Base-by-base conservation (phyloP, 2,888 invertebrate genomes). In the Meloe dianella region DNA sequence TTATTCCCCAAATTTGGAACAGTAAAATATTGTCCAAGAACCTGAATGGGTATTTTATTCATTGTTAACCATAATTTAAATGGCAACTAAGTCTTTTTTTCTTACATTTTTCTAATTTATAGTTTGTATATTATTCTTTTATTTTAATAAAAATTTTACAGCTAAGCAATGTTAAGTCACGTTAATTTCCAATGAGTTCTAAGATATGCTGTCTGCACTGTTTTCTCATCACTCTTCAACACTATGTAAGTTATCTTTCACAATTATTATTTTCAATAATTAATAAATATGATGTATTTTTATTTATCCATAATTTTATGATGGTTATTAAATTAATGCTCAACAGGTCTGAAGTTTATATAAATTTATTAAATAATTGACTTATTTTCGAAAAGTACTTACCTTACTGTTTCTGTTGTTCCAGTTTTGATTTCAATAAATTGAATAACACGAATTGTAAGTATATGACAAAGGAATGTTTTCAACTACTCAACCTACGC, bases 281-380 rank as follows among this genome's bases (percentile, higher is more conserved):
- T 60, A 47, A 56, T 57, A 1, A 61, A 60, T 14, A 70, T 71
- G 72, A 73, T 74, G 72, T 27, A 72, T 24, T 65, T 63, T 63
- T 65, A 67, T 61, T 69, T 70, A 64, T 56, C 71, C 65, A 64
- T 57, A 72, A 22, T 60, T 62, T 69, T 64, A 51, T 74, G 74
- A 68, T 64, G 68, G 72, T 61, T 65, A 69, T 73, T 69, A 66
- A 59, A 35, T 61, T 57, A 59, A 60, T 72, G 76, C 77, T 77
- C 77, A 77, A 77, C 76, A 76, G 76, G 76, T 63, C 76, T 76
- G 76, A 76, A 65, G 38, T 69, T 58, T 27, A n/a, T 10, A 5
- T n/a, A 12, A 12, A 38, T 32, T 2, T 32, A 58, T 24, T 54
- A 32, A 22, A 29, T 41, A 27, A 63, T 0, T 60, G 60, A 2